Evolutionary conservation across 2,888 invertebrate species (phyloP).

Genomic region (Lissocephala sabroskyi): DNA sequence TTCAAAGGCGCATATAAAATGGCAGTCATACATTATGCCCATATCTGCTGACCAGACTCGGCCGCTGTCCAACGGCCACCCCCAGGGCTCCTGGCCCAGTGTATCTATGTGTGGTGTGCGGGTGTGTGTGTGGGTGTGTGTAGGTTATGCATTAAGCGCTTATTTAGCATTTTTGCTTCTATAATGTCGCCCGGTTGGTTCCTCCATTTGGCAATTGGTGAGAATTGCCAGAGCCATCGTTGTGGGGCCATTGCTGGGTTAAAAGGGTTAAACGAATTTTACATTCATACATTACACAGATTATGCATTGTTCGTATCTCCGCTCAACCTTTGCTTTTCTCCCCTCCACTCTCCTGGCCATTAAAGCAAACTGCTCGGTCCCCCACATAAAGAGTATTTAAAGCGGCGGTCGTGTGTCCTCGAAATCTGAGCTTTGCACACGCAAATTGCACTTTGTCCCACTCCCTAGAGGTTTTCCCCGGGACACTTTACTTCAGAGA

Average conservation of each 20-base stretch:
- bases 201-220: too few species aligned
- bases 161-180: slow-evolving; percentile 62
- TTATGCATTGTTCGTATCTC: slow-evolving; percentile 52
- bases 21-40: slow-evolving; percentile 65
- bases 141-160: slow-evolving; percentile 32
- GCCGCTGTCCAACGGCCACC: neutral
- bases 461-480: too few species aligned
- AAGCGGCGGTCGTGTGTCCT: too few species aligned
- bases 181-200: slow-evolving; percentile 45
- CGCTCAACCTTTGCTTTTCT: neutral
- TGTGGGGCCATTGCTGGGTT: too few species aligned
- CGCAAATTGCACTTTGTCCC: too few species aligned
- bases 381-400: too few species aligned
- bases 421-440: too few species aligned
- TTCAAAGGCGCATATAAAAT: slow-evolving; percentile 58
- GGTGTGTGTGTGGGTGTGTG: slow-evolving; percentile 8
- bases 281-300: slow-evolving; percentile 47
- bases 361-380: too few species aligned
- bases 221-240: too few species aligned
- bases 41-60: slow-evolving; percentile 45
- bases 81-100: neutral
- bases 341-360: slow-evolving; percentile 4
- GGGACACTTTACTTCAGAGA: too few species aligned
- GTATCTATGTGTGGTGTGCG: slow-evolving; percentile 1
- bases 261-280: too few species aligned